phyloP scores from a whole-genome alignment of 2,113 vertebrate species.

The Gambusia holbrooki region DNA sequence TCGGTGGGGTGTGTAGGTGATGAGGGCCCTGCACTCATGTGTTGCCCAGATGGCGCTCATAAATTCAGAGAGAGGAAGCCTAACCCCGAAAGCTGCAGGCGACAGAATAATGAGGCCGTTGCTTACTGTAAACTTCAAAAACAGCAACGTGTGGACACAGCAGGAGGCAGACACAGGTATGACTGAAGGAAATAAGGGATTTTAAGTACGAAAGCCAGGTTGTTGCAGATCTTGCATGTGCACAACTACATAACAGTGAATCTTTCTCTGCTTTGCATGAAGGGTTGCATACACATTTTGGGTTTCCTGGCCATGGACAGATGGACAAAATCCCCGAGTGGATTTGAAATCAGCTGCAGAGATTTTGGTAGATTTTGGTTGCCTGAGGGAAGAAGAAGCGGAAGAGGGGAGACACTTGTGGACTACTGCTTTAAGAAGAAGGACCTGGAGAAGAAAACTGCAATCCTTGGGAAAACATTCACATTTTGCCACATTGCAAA shows the following conservation, averaged over 20 bases:
- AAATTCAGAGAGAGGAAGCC: constrained; percentile 51
- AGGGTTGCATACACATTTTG: neutral
- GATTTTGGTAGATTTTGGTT: constrained; percentile 21
- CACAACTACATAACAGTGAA: neutral
- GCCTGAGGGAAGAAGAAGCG: constrained; percentile 40
- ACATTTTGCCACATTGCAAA: too few relatives aligned
- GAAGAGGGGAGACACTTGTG: neutral
- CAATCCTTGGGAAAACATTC: neutral
- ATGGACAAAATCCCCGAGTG: constrained; percentile 7
- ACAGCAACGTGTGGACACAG: neutral
- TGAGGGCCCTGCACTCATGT: constrained; percentile 63
- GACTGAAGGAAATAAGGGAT: neutral
- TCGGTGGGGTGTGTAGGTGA: constrained; percentile 46
- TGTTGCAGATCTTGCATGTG: neutral
- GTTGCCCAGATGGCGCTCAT: constrained; percentile 76
- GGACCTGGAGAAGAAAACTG: neutral
- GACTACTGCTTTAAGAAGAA: neutral
- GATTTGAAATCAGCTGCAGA: constrained; percentile 17
- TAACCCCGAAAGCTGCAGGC: constrained; percentile 55
- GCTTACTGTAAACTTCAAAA: constrained; percentile 64
- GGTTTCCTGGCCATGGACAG: neutral
- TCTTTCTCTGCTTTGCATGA: neutral
- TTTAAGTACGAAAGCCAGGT: neutral
- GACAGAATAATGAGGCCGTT: constrained; percentile 69
- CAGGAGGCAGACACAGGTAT: neutral